Evolutionary conservation across 2,888 invertebrate species (phyloP).

Genomic region (Scelioninae gen. 2): DNA sequence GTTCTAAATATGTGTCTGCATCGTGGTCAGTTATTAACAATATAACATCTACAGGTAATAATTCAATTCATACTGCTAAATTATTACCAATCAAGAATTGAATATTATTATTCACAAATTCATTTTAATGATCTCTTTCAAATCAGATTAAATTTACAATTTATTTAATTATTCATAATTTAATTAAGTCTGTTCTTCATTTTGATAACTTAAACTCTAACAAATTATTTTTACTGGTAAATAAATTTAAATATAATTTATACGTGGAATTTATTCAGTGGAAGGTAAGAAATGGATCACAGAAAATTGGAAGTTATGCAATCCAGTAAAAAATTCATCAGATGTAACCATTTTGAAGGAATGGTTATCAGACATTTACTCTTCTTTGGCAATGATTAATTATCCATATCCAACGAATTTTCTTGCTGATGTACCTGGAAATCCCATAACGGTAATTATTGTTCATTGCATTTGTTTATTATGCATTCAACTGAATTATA

Average conservation of each 20-base stretch:
- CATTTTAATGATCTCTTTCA: too few relatives aligned
- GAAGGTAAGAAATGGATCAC: conserved; percentile 84
- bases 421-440: conserved; percentile 87
- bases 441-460: conserved; percentile 82
- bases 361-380: conserved; percentile 85
- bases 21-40: conserved; percentile 86
- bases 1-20: conserved; percentile 83
- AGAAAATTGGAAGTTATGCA: conserved; percentile 86
- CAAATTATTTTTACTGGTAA: too few relatives aligned
- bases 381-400: conserved; percentile 93
- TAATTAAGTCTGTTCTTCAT: too few relatives aligned
- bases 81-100: too few relatives aligned
- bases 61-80: too few relatives aligned
- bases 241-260: too few relatives aligned
- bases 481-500: not conserved
- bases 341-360: conserved; percentile 80
- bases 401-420: conserved; percentile 94
- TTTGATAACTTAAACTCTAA: too few relatives aligned
- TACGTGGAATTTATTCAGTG: conserved; percentile 76
- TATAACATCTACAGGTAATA: conserved; percentile 78
- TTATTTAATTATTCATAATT: too few relatives aligned
- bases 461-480: not conserved
- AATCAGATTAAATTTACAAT: too few relatives aligned
- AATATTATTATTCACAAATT: too few relatives aligned
- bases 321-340: conserved; percentile 78